Percentiles rank a stretch among this genome's conserved stretches.
phyloP scores from a whole-genome alignment of 2,113 vertebrate species.

The Lutjanus erythropterus region DNA sequence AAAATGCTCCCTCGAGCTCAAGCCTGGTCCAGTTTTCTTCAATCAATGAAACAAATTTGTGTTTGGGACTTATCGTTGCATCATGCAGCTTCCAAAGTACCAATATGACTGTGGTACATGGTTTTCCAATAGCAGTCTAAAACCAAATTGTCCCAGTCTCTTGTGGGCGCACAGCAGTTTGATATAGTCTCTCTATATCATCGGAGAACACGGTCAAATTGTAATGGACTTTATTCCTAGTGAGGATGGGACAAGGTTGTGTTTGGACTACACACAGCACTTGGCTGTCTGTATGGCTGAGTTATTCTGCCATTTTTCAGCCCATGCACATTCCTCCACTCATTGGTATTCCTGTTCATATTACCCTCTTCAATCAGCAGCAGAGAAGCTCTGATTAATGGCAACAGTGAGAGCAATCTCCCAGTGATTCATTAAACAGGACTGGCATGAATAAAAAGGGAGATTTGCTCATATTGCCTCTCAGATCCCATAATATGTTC shows the following conservation, averaged over 20 bases:
- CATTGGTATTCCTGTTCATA: conserved; percentile 83
- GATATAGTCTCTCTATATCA: conserved; percentile 48
- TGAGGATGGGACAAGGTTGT: conserved; percentile 58
- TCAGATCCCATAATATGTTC: conserved; percentile 81
- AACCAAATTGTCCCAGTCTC: conserved; percentile 60
- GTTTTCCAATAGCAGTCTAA: conserved; percentile 69
- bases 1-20: conserved; percentile 59
- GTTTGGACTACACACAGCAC: conserved; percentile 62
- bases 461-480: conserved; percentile 80
- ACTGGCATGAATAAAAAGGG: conserved; percentile 82
- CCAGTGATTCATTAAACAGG: conserved; percentile 80
- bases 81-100: conserved; percentile 46
- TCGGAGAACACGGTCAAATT: conserved; percentile 26
- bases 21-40: conserved; percentile 51
- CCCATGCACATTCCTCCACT: conserved; percentile 67
- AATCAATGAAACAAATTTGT: conserved; percentile 73
- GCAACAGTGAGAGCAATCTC: conserved; percentile 81
- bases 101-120: conserved; percentile 51
- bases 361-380: conserved; percentile 81
- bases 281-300: conserved; percentile 59
- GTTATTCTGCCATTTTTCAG: conserved; percentile 69
- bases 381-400: conserved; percentile 80
- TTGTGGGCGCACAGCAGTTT: conserved; percentile 38
- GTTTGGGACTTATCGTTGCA: conserved; percentile 48
- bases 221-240: conserved; percentile 60